Evolutionary conservation across 2,888 invertebrate genomes (phyloP).

Genomic region (Geotrupes spiniger): DNA sequence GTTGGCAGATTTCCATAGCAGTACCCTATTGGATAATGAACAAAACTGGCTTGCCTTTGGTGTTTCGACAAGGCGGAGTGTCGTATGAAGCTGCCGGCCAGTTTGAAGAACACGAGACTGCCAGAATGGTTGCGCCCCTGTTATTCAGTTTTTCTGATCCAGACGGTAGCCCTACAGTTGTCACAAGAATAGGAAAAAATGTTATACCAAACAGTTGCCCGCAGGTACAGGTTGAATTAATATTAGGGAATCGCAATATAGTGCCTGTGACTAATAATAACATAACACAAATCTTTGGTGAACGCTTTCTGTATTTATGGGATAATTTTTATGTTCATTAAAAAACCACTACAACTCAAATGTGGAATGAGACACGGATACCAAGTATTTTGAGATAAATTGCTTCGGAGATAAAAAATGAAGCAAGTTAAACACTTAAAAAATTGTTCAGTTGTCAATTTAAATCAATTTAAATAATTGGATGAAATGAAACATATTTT

Average conservation of each 20-base stretch:
- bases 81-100: constrained; percentile 80
- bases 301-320: too few species aligned
- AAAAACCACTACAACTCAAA: too few species aligned
- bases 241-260: constrained; percentile 19
- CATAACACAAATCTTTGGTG: background rate
- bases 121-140: constrained; percentile 87
- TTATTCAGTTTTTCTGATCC: constrained; percentile 92
- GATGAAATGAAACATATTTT: too few species aligned
- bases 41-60: constrained; percentile 91
- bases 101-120: constrained; percentile 91
- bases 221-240: too few species aligned
- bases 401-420: too few species aligned
- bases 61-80: constrained; percentile 88
- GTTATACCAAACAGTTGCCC: constrained; percentile 54
- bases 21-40: constrained; percentile 96
- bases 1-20: constrained; percentile 68
- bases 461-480: too few species aligned
- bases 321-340: too few species aligned
- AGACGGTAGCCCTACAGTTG: constrained; percentile 75
- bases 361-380: too few species aligned
- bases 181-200: constrained; percentile 73
- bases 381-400: too few species aligned
- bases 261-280: background rate
- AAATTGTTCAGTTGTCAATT: too few species aligned
- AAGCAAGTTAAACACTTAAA: too few species aligned